A percentile compares a stretch with the other conserved stretches of the same genome.
phyloP scores from a whole-genome alignment of 2,888 invertebrate species.

The Calameuta filiformis region DNA sequence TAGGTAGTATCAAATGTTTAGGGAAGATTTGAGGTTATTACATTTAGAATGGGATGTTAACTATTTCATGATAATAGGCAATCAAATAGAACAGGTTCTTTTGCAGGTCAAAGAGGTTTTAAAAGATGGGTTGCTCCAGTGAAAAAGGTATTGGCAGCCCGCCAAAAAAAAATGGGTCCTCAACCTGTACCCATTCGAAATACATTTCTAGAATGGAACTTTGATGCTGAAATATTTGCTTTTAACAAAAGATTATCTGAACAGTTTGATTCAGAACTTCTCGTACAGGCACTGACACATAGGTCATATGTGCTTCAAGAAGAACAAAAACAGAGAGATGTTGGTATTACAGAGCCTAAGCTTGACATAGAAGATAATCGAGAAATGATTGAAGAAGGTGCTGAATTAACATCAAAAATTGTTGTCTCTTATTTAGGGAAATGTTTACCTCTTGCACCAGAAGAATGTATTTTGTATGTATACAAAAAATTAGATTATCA shows the following conservation, averaged over 20 bases:
- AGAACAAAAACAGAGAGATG: conserved; percentile 74
- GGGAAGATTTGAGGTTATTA: conserved; percentile 12
- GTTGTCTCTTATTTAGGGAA: conserved; percentile 76
- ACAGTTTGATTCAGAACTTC: conserved; percentile 76
- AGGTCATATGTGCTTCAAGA: conserved; percentile 81
- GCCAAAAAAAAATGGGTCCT: conserved; percentile 69
- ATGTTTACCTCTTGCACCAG: conserved; percentile 79
- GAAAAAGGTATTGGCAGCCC: conserved; percentile 71
- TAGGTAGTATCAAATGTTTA: conserved; percentile 3
- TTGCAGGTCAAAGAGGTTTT: conserved; percentile 61
- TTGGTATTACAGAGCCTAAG: conserved; percentile 74
- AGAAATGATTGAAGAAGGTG: conserved; percentile 77
- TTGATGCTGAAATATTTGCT: conserved; percentile 86
- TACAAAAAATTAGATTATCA: background rate
- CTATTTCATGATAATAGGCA: conserved; percentile 4
- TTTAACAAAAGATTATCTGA: conserved; percentile 89
- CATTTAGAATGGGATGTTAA: background rate
- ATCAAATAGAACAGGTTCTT: conserved; percentile 11
- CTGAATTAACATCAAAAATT: conserved; percentile 74
- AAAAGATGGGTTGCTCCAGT: conserved; percentile 79
- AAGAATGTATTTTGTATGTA: conserved; percentile 75
- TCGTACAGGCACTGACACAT: conserved; percentile 84
- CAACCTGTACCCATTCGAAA: conserved; percentile 68
- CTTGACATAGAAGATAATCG: conserved; percentile 76
- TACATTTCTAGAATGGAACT: conserved; percentile 86